These are phyloP conservation scores for Pollenia angustigena DNA, from an alignment of 2,888 invertebrate genomes.

Conservation along the genomic window DNA sequence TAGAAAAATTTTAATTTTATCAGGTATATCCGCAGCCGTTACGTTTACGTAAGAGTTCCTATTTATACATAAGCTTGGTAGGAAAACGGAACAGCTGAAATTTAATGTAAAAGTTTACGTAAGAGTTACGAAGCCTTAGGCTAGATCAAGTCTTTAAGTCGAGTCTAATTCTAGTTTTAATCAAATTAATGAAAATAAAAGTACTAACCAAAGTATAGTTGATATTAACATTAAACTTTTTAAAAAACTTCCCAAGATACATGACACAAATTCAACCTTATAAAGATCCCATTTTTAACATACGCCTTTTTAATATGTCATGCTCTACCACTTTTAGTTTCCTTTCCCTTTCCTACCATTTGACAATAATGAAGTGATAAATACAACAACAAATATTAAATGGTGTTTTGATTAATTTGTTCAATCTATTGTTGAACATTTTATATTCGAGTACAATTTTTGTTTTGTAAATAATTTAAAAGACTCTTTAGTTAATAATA, in stretches of 20 bases:
- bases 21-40: too few species aligned
- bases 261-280: background rate
- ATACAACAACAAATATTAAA: conserved; percentile 26
- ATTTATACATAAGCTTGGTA: too few species aligned
- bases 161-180: too few species aligned
- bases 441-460: background rate
- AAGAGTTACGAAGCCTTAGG: too few species aligned
- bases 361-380: conserved; percentile 37
- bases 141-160: too few species aligned
- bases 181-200: too few species aligned
- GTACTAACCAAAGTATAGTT: too few species aligned
- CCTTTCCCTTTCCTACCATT: background rate
- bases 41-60: too few species aligned
- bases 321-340: background rate
- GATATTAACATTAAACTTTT: background rate
- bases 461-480: conserved; percentile 34
- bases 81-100: too few species aligned
- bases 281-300: background rate
- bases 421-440: background rate
- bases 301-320: background rate
- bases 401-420: conserved; percentile 53
- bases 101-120: too few species aligned
- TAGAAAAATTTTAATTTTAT: too few species aligned
- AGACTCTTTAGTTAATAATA: conserved; percentile 50
- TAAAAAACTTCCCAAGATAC: background rate